These are phyloP conservation scores for Teinopalpus imperialis DNA, from an alignment of 2,888 invertebrate genomes.

Conservation along the genomic window DNA sequence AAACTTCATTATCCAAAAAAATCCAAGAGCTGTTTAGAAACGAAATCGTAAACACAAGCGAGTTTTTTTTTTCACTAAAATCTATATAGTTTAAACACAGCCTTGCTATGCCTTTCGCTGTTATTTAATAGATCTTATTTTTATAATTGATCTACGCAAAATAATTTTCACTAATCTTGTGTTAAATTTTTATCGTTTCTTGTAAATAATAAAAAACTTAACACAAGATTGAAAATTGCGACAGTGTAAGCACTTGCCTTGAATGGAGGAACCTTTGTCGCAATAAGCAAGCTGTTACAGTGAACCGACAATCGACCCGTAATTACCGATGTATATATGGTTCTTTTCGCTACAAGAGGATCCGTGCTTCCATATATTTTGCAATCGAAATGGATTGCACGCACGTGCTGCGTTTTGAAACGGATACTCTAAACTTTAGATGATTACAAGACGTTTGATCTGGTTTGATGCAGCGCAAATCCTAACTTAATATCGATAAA, in stretches of 20 bases:
- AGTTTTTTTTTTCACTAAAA: too few species aligned
- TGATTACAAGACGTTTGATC: slow-evolving; percentile 4
- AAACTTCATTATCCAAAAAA: too few species aligned
- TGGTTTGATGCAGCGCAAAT: slow-evolving; percentile 5
- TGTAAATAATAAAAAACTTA: slow-evolving; percentile 11
- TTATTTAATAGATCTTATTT: too few species aligned
- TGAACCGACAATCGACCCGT: slow-evolving; percentile 4
- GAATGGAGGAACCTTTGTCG: slow-evolving; percentile 16
- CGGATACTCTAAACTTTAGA: slow-evolving; percentile 2
- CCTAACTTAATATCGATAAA: neutral
- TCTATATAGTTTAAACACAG: too few species aligned
- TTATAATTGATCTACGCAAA: too few species aligned
- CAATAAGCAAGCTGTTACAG: slow-evolving; percentile 8
- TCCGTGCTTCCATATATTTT: slow-evolving; percentile 11
- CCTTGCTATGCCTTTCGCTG: too few species aligned
- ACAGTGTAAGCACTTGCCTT: slow-evolving; percentile 2
- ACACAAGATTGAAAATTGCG: slow-evolving; percentile 7
- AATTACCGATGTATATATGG: slow-evolving; percentile 11
- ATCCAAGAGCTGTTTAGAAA: too few species aligned
- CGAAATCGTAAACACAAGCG: too few species aligned
- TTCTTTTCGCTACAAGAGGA: slow-evolving; percentile 8
- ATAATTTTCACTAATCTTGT: too few species aligned
- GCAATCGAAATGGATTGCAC: slow-evolving; percentile 2
- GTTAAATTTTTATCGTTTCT: too few species aligned
- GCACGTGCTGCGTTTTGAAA: slow-evolving; percentile 7